Conservation (phyloP, 2,113 vertebrate species). For the Morphnarchus princeps region DNA sequence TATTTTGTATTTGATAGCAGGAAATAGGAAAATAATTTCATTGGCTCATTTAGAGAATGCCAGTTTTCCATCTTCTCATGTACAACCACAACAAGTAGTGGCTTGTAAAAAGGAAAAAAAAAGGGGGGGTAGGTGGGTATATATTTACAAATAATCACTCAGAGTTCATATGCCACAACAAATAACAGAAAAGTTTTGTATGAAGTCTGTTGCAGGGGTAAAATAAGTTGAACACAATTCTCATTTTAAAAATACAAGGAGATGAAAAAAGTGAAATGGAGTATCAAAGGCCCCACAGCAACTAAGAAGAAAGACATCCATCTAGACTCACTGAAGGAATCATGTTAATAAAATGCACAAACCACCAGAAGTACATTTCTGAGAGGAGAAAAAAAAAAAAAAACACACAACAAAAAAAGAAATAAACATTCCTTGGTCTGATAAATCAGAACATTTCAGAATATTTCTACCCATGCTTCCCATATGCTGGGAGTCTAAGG, state of each 20-base stretch:
- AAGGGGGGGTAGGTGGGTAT: no score
- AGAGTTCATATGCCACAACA: background rate
- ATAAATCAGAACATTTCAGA: background rate
- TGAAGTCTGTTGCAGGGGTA: background rate
- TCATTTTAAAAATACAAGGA: background rate
- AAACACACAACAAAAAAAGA: background rate
- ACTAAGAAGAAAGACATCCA: background rate
- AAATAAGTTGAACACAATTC: background rate
- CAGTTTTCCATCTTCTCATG: slow-evolving; percentile 26
- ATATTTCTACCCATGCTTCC: background rate
- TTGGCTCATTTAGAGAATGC: slow-evolving; percentile 23
- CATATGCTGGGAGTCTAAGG: background rate
- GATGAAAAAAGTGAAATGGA: background rate
- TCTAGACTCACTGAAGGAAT: background rate
- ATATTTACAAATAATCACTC: background rate
- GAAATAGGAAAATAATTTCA: slow-evolving; percentile 61
- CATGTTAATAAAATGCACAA: background rate
- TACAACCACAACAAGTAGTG: background rate
- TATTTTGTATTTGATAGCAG: slow-evolving; percentile 49
- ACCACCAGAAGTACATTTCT: background rate
- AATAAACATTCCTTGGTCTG: background rate
- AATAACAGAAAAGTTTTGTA: background rate
- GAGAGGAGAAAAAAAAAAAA: background rate
- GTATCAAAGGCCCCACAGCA: background rate
- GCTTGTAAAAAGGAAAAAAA: background rate